Base-by-base conservation (phyloP, 2,113 vertebrate genomes). In the Nothocercus julius region DNA sequence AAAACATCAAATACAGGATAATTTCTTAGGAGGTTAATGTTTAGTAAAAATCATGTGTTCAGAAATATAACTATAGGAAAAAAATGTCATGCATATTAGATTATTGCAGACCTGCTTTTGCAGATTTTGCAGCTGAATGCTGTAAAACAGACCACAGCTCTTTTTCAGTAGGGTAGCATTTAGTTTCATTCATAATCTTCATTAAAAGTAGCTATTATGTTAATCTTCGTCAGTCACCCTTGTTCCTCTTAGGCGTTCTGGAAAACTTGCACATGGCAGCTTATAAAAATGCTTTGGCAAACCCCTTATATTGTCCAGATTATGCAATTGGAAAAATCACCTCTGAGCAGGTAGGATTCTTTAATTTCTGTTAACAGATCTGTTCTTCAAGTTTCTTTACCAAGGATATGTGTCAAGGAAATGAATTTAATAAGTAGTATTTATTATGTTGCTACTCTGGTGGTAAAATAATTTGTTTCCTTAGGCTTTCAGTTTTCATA, bases 251-350 rank as follows among this genome's bases (percentile, higher is more conserved):
- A 99, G 99, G 91, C 94, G 90, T 99, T 85, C 92, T 99, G 86
- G 99, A 99, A 96, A 98, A 97, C 90, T 95, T 99, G 86, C 99
- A 99, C 82, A 97, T 96, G 84, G 98, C 97, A 34, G 98, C 99
- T 87, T 99, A 99, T 77, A 98, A 98, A 96, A 99, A 98, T 45
- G 91, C 98, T 61, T 98, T 99, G 81, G 97, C 98, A 89, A 99
- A 99, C 96, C 98, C 99, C 24, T 97, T 99, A 56, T 99, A 99
- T 92, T 99, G 99, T 96, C 99, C 99, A 62, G 97, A 98, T 83
- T 98, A 99, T 93, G 98, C 97, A 98, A 83, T 99, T 82, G 99
- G 98, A 91, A 98, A 98, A 84, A 97, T 99, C 87, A 97, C 98
- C 49, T 76, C 99, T 56, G 99, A 99, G 19, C 98, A 99, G 97